Conservation (phyloP, 2,113 vertebrate species). For the Pelmatolapia mariae region DNA sequence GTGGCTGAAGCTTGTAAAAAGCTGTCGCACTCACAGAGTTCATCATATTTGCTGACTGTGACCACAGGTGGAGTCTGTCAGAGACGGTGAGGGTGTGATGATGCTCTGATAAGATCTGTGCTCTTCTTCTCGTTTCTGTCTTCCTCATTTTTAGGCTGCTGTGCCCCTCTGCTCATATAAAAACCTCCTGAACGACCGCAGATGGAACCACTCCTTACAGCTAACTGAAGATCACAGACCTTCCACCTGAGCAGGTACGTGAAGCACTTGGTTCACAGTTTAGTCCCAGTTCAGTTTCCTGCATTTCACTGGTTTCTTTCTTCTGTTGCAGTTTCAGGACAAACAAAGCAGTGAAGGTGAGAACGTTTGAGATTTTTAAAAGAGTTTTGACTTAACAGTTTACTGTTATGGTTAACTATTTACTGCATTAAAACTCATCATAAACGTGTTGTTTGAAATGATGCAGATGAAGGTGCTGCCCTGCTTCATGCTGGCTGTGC, state of each 20-base stretch:
- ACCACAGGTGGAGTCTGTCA: not conserved
- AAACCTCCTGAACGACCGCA: not conserved
- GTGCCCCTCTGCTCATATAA: not conserved
- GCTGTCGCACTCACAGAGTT: fast-evolving
- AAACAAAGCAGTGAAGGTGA: not conserved
- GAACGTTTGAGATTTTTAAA: not conserved
- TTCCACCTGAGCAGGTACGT: not conserved
- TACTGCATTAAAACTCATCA: no score
- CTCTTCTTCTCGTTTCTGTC: not conserved
- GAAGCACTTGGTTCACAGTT: not conserved
- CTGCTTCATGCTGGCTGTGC: fast-evolving
- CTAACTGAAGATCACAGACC: not conserved
- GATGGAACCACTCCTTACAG: not conserved
- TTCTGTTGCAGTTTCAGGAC: not conserved
- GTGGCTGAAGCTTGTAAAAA: not conserved
- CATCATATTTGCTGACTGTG: not conserved
- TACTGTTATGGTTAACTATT: no score
- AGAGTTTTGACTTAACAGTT: no score
- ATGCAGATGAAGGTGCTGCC: no score
- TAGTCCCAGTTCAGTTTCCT: not conserved
- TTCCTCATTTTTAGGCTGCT: not conserved
- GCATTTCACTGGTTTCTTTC: not conserved
- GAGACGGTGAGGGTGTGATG: not conserved
- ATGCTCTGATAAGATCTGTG: not conserved
- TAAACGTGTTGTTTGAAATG: fast-evolving